Base-by-base conservation (phyloP, 2,888 invertebrate genomes). In the Pandemis heparana region DNA sequence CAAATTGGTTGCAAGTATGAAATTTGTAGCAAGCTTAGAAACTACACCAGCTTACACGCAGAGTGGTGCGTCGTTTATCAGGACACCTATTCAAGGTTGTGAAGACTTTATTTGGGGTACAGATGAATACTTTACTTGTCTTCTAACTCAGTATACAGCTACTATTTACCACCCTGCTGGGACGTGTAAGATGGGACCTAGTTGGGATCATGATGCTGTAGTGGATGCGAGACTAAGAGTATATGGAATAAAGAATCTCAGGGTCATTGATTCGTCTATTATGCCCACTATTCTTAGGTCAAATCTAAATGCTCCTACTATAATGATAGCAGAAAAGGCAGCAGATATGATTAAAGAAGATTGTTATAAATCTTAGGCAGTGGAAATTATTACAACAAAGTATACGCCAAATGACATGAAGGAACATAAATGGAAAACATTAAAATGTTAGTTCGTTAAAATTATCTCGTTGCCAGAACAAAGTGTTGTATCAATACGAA, bases 281-380 rank as follows among this genome's bases (percentile, higher is more conserved):
- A 96, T 96, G 96, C 96, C 96, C 0, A 85, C 88, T 38, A 95
- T 96, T 76, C 91, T 95, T 0, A 87, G 95, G 82, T 97, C 96
- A 6, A 98, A 98, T 86, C 97, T 97, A 0, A 98, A 98, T 85
- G 98, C 97, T 0, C 97, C 98, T 0, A 95, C 96, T 0, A 96
- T 98, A 14, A 98, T 98, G 98, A 97, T 98, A 70, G 98, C 96
- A 0, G 98, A 98, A 84, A 97, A 97, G 80, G 97, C 95, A 0
- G 95, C 97, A 0, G 97, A 98, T 87, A 95, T 97, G 93, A 96
- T 97, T 67, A 97, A 97, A 83, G 66, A 66, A 41, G 71, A 71
- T 12, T 53, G 38, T 9, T 71, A 23, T 23, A 8, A 56, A 12
- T 56, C 12, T 5, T 56, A 23, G 1, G 23, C 0, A 56, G 1